Evolutionary conservation across 2,113 vertebrate species (phyloP).

Genomic region (Poeciliopsis retropinna): DNA sequence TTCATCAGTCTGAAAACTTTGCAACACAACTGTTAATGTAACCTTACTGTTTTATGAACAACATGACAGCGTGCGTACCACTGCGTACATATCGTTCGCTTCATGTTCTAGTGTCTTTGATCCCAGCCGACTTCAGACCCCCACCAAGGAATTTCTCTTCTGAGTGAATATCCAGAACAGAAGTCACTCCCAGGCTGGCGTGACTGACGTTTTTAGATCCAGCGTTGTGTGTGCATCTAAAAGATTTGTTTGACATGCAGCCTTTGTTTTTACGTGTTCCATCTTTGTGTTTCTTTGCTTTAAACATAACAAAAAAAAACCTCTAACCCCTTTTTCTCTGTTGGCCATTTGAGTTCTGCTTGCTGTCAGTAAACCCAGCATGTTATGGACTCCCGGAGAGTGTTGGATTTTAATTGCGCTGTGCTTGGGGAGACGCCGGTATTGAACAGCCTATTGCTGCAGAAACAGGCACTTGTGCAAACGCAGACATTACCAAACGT

Average conservation of each 20-base stretch:
- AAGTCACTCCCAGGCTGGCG: constrained; percentile 17
- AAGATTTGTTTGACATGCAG: constrained; percentile 40
- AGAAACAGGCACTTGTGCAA: constrained; percentile 18
- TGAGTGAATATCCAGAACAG: constrained; percentile 19
- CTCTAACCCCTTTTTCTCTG: constrained; percentile 17
- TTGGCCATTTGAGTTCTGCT: constrained; percentile 56
- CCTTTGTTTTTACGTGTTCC: constrained; percentile 55
- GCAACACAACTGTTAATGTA: not conserved
- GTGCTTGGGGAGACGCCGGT: constrained; percentile 39
- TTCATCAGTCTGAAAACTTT: not conserved
- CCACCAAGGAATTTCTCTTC: constrained; percentile 23
- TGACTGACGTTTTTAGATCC: constrained; percentile 40
- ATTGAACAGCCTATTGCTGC: constrained; percentile 46
- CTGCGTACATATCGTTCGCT: not conserved
- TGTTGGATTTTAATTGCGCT: constrained; percentile 70
- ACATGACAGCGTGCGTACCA: not conserved
- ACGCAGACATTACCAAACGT: not conserved
- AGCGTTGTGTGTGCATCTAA: constrained; percentile 27
- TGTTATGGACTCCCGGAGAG: constrained; percentile 61
- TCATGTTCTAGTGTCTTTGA: constrained; percentile 35
- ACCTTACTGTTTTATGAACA: not conserved
- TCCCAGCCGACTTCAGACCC: constrained; percentile 2
- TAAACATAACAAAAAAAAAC: constrained; percentile 19
- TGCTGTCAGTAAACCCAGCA: constrained; percentile 61
- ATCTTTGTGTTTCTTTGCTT: constrained; percentile 45